Percentiles rank a stretch among this genome's conserved stretches.
Conservation (phyloP, 2,888 invertebrate genomes). For the Meloe dianella region DNA sequence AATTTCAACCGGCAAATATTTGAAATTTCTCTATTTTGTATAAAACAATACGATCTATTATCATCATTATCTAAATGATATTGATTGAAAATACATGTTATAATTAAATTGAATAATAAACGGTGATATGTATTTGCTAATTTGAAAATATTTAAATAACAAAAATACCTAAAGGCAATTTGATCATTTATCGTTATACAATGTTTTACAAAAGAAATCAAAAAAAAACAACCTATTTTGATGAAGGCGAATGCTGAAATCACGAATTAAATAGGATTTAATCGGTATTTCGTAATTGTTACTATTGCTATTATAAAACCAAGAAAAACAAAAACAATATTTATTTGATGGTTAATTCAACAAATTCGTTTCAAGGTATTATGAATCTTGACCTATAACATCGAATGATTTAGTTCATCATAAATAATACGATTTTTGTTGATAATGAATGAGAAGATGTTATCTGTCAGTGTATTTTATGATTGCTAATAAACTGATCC, state of each 20-base stretch:
- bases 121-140: slow-evolving; percentile 25
- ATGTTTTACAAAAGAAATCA: too few relatives aligned
- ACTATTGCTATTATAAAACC: not conserved
- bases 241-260: slow-evolving; percentile 29
- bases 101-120: slow-evolving; percentile 10
- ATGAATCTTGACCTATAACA: slow-evolving; percentile 1
- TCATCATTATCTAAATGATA: not conserved
- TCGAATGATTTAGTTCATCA: not conserved
- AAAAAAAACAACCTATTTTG: too few relatives aligned
- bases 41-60: slow-evolving; percentile 13
- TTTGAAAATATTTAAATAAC: slow-evolving; percentile 33
- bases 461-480: slow-evolving; percentile 31
- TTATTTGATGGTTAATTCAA: slow-evolving; percentile 26
- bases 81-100: not conserved
- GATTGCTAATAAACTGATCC: slow-evolving; percentile 31
- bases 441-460: slow-evolving; percentile 28
- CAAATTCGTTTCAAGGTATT: slow-evolving; percentile 16
- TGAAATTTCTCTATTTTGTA: slow-evolving; percentile 21
- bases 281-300: slow-evolving; percentile 18
- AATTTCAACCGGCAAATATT: slow-evolving; percentile 27
- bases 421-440: slow-evolving; percentile 22
- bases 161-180: slow-evolving; percentile 34
- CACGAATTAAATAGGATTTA: too few relatives aligned
- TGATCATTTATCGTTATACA: slow-evolving; percentile 43
- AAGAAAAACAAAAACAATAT: not conserved